A percentile compares a stretch with the other conserved stretches of the same genome.
Conservation (phyloP, 2,888 invertebrate species). For the Cremastinae sp. region DNA sequence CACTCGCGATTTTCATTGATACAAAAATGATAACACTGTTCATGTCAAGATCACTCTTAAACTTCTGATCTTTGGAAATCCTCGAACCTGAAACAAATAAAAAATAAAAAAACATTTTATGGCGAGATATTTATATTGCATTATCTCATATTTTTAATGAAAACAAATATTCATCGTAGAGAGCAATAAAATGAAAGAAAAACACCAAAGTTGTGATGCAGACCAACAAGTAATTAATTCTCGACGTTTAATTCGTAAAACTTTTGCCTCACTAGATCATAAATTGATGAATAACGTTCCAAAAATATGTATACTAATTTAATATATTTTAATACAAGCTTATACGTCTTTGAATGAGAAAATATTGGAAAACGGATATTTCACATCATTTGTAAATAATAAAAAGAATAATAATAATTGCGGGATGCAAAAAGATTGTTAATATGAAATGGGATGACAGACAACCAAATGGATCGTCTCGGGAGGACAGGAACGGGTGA, state of each 20-base stretch:
- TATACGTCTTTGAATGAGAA: too few species aligned
- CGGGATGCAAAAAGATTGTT: slow-evolving; percentile 5
- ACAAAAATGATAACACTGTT: background rate
- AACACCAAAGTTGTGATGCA: background rate
- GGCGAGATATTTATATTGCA: slow-evolving; percentile 4
- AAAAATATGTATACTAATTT: too few species aligned
- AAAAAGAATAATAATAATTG: background rate
- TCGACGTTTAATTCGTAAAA: too few species aligned
- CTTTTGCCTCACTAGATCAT: too few species aligned
- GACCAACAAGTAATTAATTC: too few species aligned
- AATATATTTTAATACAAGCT: too few species aligned
- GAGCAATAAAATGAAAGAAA: background rate
- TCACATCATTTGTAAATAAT: too few species aligned
- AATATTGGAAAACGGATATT: too few species aligned
- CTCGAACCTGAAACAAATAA: slow-evolving; percentile 44
- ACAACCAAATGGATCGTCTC: slow-evolving; percentile 37
- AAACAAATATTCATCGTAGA: background rate
- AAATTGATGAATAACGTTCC: too few species aligned
- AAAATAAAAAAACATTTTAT: slow-evolving; percentile 9
- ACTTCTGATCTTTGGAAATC: slow-evolving; percentile 29
- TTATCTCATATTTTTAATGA: too few species aligned
- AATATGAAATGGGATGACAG: slow-evolving; percentile 40
- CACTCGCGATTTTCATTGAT: slow-evolving; percentile 17
- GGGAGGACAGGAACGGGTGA: slow-evolving; percentile 49
- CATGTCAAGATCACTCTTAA: slow-evolving; percentile 14